Evolutionary conservation across 2,113 vertebrate species (phyloP).

Genomic region (Tretioscincus oriximinensis): DNA sequence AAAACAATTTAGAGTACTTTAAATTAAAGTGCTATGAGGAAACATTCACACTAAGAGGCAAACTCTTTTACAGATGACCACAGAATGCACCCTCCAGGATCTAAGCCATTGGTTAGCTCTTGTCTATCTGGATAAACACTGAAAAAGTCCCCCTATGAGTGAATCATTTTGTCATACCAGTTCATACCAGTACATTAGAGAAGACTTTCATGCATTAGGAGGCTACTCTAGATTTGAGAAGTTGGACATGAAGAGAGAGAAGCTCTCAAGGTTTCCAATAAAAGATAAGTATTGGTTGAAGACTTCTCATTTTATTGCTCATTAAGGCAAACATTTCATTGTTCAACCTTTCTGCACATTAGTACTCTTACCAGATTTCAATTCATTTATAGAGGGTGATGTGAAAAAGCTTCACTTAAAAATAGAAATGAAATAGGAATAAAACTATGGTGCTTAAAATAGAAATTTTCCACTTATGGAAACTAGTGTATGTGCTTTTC

Average conservation of each 20-base stretch:
- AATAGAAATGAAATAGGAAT: no score
- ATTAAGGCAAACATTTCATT: no score
- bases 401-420: no score
- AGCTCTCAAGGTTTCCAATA: neutral
- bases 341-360: no score
- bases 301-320: neutral
- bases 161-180: neutral
- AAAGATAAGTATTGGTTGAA: neutral
- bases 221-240: neutral
- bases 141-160: neutral
- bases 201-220: neutral
- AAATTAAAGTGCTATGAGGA: conserved; percentile 12
- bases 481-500: no score
- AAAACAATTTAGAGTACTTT: conserved; percentile 19
- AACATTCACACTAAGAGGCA: neutral
- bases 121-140: neutral
- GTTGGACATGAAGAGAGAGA: neutral
- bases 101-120: neutral
- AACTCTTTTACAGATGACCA: conserved; percentile 4
- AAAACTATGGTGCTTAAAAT: no score
- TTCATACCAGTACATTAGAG: neutral
- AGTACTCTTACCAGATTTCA: no score
- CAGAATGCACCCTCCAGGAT: neutral
- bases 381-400: no score
- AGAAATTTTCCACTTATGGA: no score